Base-by-base conservation (phyloP, 64 coral and sea anemone genomes). In the Pachyseris speciosa region DNA sequence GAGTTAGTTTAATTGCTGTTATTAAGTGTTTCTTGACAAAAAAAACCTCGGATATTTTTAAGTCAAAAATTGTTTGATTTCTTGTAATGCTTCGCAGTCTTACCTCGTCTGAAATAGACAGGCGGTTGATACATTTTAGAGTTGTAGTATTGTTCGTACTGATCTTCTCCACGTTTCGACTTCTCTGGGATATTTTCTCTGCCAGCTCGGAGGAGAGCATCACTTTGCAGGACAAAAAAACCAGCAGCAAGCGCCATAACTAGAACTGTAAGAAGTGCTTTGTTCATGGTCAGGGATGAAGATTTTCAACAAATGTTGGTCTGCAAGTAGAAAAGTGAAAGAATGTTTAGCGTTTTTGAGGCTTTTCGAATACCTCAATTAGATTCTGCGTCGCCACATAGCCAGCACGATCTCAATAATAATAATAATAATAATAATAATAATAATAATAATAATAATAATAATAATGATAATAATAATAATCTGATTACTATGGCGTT, bases 191-290 rank as follows among this genome's bases (percentile, higher is more conserved):
- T 61, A 5, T 39, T 3, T 3, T 81, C 77, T 12, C 77, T 81
- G 9, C 77, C 77, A 20, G 77, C 77, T n/a, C 77, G 51, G 0
- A 81, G 53, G 8, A 81, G 34, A n/a, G 77, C 53, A 0, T 34
- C 31, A 26, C 51, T 33, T 22, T n/a, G 51, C 31, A 61, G 50
- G 2, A 64, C 34, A 22, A 63, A 81, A 5, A 63, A 51, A 61
- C 53, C 77, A 81, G 53, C 77, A 26, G 63, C 34, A 11, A 81
- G 29, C 17, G n/a, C 10, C 7, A 81, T 9, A 9, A 81, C 52
- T 22, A 81, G 52, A 41, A 81, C 32, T 40, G 52, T 81, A 26
- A 60, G 52, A 81, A 81, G 77, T 81, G 53, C 17, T 81, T 61
- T 81, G 77, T 61, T 63, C 77, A 81, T 81, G 53, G 9, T 48